phyloP scores from a whole-genome alignment of 2,888 invertebrate genomes.

The Leucophenga montana region DNA sequence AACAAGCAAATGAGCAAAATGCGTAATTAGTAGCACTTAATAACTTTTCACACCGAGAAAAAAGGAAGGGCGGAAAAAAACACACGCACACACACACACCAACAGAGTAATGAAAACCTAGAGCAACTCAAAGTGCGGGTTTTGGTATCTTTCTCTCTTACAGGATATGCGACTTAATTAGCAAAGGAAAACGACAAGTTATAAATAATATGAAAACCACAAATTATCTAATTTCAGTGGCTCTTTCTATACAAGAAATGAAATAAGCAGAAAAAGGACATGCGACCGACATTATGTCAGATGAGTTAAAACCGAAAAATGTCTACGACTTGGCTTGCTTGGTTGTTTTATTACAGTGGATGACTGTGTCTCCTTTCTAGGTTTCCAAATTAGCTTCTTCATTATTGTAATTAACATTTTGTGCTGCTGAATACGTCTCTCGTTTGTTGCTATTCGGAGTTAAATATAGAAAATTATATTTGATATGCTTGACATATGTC shows the following conservation, averaged over 20 bases:
- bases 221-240: slow-evolving; percentile 14
- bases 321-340: too few species aligned
- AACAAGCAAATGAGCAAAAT: slow-evolving; percentile 37
- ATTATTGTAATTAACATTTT: slow-evolving; percentile 8
- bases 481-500: too few species aligned
- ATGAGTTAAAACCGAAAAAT: too few species aligned
- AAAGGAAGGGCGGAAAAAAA: background rate
- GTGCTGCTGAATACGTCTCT: too few species aligned
- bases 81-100: too few species aligned
- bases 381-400: slow-evolving; percentile 1
- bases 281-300: background rate
- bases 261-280: background rate
- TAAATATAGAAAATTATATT: too few species aligned
- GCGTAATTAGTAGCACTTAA: slow-evolving; percentile 59
- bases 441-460: too few species aligned
- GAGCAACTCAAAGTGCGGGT: too few species aligned
- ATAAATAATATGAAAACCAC: slow-evolving; percentile 6
- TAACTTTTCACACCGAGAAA: slow-evolving; percentile 52
- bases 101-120: too few species aligned
- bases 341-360: too few species aligned
- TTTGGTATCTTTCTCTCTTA: too few species aligned
- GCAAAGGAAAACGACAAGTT: background rate
- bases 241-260: background rate
- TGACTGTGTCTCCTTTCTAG: background rate
- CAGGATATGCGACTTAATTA: slow-evolving; percentile 12